These are phyloP conservation scores for Danionella cerebrum DNA, from an alignment of 2,113 vertebrate species.

Conservation along the genomic window DNA sequence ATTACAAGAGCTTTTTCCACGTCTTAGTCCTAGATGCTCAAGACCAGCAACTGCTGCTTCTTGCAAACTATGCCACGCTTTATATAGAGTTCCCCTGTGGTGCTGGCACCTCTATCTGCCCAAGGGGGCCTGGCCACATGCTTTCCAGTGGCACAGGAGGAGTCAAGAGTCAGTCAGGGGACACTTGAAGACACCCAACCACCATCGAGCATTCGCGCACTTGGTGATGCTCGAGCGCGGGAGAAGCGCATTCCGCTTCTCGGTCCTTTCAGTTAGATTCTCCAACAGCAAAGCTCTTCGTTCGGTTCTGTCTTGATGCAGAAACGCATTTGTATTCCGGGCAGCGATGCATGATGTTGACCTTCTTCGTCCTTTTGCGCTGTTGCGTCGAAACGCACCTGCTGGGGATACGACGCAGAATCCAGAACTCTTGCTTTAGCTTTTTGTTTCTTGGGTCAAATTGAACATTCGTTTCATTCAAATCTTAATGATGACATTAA, in stretches of 20 bases:
- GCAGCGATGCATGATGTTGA: neutral
- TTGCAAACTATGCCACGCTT: conserved; percentile 19
- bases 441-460: neutral
- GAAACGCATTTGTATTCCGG: neutral
- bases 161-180: neutral
- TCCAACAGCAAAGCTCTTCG: neutral
- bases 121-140: conserved; percentile 37
- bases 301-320: neutral
- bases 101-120: conserved; percentile 9
- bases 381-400: neutral
- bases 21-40: neutral
- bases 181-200: neutral
- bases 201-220: neutral
- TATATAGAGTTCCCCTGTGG: conserved; percentile 31
- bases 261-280: neutral
- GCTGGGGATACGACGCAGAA: no score
- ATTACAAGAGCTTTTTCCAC: neutral
- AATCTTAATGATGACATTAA: neutral
- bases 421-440: no score
- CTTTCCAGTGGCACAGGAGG: conserved; percentile 23
- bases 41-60: conserved; percentile 9
- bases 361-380: neutral
- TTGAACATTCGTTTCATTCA: neutral
- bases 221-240: neutral
- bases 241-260: neutral